Base-by-base conservation (phyloP, 35 echinoderm and acorn worm species). In the Ophiothrix spiculata region DNA sequence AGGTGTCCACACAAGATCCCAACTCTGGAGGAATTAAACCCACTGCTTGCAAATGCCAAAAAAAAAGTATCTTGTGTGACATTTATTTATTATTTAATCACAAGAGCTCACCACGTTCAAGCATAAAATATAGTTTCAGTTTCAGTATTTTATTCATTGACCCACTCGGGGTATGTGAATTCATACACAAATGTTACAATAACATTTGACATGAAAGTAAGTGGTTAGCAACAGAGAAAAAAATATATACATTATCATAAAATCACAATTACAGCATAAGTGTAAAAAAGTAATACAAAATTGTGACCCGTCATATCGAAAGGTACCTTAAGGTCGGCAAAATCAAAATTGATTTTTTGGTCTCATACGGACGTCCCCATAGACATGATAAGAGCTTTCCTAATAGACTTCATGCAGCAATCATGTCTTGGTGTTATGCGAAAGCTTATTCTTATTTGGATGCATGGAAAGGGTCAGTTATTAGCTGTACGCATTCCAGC, bases 41-140 rank as follows among this genome's bases (percentile, higher is more conserved):
- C 75, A 2, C 31, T 16, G 1, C 37, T 77, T 35, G 37, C 31
- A 34, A 77, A 77, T 16, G 75, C 75, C 75, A 77, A 77, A 32
- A n/a, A n/a, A n/a, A n/a, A n/a, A n/a, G n/a, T n/a, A 38, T 36
- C 16, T 39, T 80, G 4, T 80, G 79, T 79, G 0, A 88, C 79
- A 31, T 77, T 64, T 76, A 82, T 81, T 0, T 83, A 78, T 35
- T 90, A 87, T 86, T 85, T 81, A 33, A 86, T 77, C 64, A 32
- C 64, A 90, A 79, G 84, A 95, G 31, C 73, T 95, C 32, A 95
- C 92, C 36, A 95, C 84, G 1, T 87, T 91, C n/a, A n/a, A n/a
- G n/a, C n/a, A n/a, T n/a, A n/a, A n/a, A n/a, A n/a, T n/a, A n/a
- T n/a, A n/a, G n/a, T n/a, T n/a, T n/a, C n/a, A n/a, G n/a, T n/a